These are phyloP conservation scores for Crossocerus cetratus DNA, from an alignment of 2,888 invertebrate species.

Conservation along the genomic window DNA sequence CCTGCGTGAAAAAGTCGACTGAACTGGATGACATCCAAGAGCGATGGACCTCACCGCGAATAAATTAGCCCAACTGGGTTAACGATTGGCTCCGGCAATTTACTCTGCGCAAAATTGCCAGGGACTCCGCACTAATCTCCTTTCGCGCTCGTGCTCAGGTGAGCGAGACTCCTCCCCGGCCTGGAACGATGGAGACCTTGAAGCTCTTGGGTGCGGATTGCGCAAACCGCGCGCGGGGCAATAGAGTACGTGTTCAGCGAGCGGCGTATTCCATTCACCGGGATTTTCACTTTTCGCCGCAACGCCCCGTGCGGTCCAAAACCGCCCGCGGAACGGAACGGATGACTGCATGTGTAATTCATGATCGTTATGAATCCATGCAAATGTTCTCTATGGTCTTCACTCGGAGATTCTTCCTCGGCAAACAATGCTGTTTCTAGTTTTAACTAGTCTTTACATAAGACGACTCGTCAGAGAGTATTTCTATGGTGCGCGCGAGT, in stretches of 20 bases:
- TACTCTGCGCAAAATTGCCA: neutral
- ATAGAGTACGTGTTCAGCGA: neutral
- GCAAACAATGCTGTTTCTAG: neutral
- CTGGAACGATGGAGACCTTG: constrained; percentile 52
- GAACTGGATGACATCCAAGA: too few relatives aligned
- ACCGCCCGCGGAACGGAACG: constrained; percentile 39
- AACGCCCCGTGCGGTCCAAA: constrained; percentile 17
- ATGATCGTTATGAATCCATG: neutral
- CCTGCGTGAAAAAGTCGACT: too few relatives aligned
- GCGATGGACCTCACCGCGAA: too few relatives aligned
- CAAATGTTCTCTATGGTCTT: neutral
- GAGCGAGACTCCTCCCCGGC: constrained; percentile 59
- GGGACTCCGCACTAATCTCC: neutral
- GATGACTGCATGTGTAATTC: neutral
- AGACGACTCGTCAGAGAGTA: neutral
- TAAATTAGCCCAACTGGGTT: neutral
- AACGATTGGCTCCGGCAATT: neutral
- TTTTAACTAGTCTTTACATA: neutral
- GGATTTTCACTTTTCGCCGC: constrained; percentile 58
- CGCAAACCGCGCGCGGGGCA: constrained; percentile 24
- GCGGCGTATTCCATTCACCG: constrained; percentile 50
- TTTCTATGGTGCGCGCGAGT: too few relatives aligned
- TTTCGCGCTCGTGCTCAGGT: constrained; percentile 49
- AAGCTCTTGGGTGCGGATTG: constrained; percentile 27
- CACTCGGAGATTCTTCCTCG: neutral